Base-by-base conservation (phyloP, 2,888 invertebrate genomes). In the Scelioninae gen. 1 region DNA sequence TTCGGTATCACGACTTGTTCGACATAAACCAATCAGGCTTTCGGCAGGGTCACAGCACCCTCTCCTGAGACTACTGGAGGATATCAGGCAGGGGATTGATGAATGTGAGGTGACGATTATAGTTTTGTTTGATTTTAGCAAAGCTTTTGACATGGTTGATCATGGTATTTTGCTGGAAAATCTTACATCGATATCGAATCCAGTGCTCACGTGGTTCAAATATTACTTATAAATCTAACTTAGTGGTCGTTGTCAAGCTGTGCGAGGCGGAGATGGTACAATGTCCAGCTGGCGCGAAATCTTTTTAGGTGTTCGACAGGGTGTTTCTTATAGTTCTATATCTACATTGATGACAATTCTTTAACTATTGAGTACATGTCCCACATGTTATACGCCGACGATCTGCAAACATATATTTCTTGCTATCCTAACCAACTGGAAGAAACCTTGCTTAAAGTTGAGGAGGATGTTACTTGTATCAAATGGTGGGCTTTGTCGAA, bases 121-220 rank as follows among this genome's bases (percentile, higher is more conserved):
- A 1, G 23, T 51, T 3, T 23, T 51, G 11, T 51, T 23, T 51
- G 51, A 51, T 51, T 23, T 51, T 51, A 23, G n/a, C 9, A 51
- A 51, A 11, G 51, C 23, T 23, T 51, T 51, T 16, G 23, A 51
- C 8, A 9, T 51, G 23, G 51, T 51, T 7, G 23, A 51, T 51
- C 51, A 51, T 51, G 11, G 9, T 23, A 51, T 51, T 23, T 16
- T 51, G 0, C 23, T 15, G 7, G 5, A 7, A 23, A 51, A 51
- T 5, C 51, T 15, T 23, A 0, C 16, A 3, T 51, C 8, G 11
- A 16, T 9, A 4, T 51, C 51, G 45, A 38, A 38, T 11, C 11
- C 38, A 10, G 38, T 38, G 1, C 38, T 38, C 11, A 1, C 38
- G 1, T 38, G 38, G 38, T 38, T 10, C 38, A 38, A 38, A 8